These are phyloP conservation scores for Antigone vipio DNA, from an alignment of 2,113 vertebrate species.

Conservation along the genomic window DNA sequence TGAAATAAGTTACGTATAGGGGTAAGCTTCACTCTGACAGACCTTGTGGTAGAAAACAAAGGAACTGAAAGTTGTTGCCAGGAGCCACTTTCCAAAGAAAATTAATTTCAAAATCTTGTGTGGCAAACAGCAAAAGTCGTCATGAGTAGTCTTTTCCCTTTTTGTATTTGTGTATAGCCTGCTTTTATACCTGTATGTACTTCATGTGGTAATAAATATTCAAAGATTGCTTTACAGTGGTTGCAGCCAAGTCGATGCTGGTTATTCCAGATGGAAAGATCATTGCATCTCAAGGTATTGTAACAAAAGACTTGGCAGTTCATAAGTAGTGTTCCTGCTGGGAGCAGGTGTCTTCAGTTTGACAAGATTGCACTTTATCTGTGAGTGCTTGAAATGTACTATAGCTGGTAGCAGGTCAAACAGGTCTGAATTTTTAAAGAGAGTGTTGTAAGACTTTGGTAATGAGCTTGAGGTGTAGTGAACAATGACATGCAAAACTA, in stretches of 20 bases:
- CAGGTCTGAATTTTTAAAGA: conserved; percentile 64
- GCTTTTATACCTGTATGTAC: conserved; percentile 3
- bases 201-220: conserved; percentile 44
- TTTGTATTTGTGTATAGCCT: background rate
- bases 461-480: conserved; percentile 61
- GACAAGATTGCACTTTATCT: conserved; percentile 72
- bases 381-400: conserved; percentile 58
- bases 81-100: background rate
- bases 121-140: background rate
- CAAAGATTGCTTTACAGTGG: conserved; percentile 18
- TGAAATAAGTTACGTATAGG: background rate
- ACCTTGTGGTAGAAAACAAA: background rate
- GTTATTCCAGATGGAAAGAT: conserved; percentile 75
- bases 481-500: conserved; percentile 69
- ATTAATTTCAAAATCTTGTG: background rate
- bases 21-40: background rate
- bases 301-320: conserved; percentile 76
- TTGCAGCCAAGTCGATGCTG: conserved; percentile 48
- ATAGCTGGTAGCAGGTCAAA: conserved; percentile 63
- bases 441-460: conserved; percentile 52
- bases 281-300: conserved; percentile 64
- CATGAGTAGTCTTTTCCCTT: background rate
- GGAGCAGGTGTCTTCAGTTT: conserved; percentile 77
- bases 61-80: background rate
- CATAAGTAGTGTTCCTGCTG: conserved; percentile 64